phyloP scores from a whole-genome alignment of 2,797 vertebrate genomes.

The Malacoraja senta region DNA sequence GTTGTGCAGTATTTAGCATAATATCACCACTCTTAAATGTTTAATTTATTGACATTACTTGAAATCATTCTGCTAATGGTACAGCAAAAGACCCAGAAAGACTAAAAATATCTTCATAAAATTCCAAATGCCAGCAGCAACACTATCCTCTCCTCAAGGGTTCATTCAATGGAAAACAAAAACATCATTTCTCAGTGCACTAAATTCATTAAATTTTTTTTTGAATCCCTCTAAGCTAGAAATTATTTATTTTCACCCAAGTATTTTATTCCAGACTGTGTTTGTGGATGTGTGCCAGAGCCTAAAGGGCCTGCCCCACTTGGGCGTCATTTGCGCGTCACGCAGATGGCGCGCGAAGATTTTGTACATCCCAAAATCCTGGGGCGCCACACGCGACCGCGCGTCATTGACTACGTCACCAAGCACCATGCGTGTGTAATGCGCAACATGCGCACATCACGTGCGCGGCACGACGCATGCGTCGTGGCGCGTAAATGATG shows the following conservation, averaged over 20 bases:
- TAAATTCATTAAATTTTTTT: background rate
- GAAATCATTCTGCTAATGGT: background rate
- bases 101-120: background rate
- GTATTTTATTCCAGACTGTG: background rate
- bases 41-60: background rate
- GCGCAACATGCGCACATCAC: too few relatives aligned
- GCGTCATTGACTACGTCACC: too few relatives aligned
- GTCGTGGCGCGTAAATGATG: too few relatives aligned
- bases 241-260: background rate
- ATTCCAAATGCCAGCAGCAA: background rate
- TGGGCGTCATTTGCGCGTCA: too few relatives aligned
- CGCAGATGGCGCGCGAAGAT: too few relatives aligned
- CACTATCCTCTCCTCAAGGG: background rate
- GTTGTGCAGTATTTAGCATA: background rate
- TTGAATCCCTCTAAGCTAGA: background rate
- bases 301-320: too few relatives aligned
- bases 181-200: background rate
- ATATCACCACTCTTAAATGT: constrained; percentile 12
- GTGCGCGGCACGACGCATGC: too few relatives aligned
- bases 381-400: too few relatives aligned
- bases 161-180: background rate
- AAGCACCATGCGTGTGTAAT: too few relatives aligned
- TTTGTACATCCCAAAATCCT: too few relatives aligned
- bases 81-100: background rate
- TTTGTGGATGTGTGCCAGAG: background rate